Evolutionary conservation across 1,140 invertebrate genomes (phyloP).

Genomic region (Octopus sinensis): DNA sequence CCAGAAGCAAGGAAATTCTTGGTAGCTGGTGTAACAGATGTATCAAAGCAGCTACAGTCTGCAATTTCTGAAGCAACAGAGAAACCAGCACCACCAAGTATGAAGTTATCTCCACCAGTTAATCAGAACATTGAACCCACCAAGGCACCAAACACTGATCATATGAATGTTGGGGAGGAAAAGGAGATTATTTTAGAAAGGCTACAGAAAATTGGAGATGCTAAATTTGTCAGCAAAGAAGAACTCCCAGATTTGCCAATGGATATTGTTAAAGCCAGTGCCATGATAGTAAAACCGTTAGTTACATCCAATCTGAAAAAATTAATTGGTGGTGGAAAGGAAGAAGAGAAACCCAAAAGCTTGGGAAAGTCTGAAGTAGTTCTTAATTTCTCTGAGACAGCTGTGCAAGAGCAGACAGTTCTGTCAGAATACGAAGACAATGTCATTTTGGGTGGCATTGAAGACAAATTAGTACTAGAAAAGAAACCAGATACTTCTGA

Average conservation of each 20-base stretch:
- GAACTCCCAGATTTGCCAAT: neutral
- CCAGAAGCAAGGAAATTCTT: neutral
- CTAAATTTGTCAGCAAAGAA: neutral
- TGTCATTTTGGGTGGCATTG: too few species aligned
- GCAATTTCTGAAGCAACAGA: neutral
- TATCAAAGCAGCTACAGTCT: neutral
- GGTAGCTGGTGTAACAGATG: neutral
- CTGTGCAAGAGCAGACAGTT: too few species aligned
- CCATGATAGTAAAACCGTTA: neutral
- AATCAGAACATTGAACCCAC: too few species aligned
- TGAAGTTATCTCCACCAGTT: too few species aligned
- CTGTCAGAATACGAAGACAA: too few species aligned
- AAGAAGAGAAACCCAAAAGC: neutral
- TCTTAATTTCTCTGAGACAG: too few species aligned
- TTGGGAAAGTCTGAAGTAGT: too few species aligned
- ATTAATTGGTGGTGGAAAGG: neutral
- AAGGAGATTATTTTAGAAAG: neutral
- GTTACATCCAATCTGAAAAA: neutral
- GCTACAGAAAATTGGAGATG: neutral
- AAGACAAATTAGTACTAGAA: too few species aligned
- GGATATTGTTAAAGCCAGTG: neutral
- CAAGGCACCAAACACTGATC: too few species aligned
- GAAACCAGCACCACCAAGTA: neutral
- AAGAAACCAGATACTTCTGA: too few species aligned
- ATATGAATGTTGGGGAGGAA: neutral